phyloP scores from a whole-genome alignment of 1,140 invertebrate species.

The Aphelenchoides besseyi region DNA sequence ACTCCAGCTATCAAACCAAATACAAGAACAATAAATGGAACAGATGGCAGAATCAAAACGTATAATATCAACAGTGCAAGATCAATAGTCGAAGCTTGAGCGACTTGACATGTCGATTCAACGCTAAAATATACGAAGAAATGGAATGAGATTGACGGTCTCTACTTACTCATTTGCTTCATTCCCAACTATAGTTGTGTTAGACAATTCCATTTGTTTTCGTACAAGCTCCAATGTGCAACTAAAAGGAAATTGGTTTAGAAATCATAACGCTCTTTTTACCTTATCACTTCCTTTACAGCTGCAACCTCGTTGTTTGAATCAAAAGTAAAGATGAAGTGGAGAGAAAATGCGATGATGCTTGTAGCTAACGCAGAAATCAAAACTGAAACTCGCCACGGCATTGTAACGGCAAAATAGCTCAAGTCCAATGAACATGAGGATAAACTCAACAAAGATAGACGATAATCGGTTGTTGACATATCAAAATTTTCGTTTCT shows the following conservation, averaged over 20 bases:
- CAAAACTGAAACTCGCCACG: neutral
- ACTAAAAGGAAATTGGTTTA: neutral
- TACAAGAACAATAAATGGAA: neutral
- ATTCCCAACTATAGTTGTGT: neutral
- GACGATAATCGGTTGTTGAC: too few relatives aligned
- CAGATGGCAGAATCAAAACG: neutral
- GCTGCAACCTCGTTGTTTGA: slow-evolving; percentile 4
- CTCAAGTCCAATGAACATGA: neutral
- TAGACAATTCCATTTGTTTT: neutral
- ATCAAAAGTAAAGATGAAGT: slow-evolving; percentile 8
- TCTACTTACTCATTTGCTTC: neutral
- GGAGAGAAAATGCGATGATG: neutral
- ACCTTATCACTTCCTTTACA: slow-evolving; percentile 8
- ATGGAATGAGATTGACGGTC: too few relatives aligned
- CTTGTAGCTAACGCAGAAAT: neutral
- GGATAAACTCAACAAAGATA: neutral
- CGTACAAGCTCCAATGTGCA: slow-evolving; percentile 3
- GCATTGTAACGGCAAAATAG: neutral
- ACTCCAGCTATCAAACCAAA: neutral
- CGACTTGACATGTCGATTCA: neutral
- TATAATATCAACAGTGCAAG: neutral
- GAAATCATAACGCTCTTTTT: neutral
- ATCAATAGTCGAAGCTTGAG: neutral
- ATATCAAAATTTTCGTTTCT: too few relatives aligned
- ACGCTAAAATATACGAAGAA: neutral